Percentiles rank a stretch among this genome's conserved stretches.
phyloP scores from a whole-genome alignment of 2,888 invertebrate genomes.

The Athrips mouffetella region DNA sequence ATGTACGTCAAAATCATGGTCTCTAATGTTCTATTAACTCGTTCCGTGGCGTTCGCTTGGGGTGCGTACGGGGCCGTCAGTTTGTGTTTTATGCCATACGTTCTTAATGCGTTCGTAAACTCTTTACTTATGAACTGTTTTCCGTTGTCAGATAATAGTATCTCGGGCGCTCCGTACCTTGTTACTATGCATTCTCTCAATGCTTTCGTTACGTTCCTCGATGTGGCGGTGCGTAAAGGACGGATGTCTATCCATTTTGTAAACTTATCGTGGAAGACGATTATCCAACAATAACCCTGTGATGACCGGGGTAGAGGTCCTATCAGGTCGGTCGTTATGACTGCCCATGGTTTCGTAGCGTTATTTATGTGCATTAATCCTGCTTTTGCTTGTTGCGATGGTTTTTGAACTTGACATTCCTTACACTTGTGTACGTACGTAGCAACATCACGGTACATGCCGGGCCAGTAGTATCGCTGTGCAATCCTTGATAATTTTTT shows the following conservation, averaged over 20 bases:
- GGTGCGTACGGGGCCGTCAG: conserved; percentile 22
- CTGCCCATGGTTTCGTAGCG: conserved; percentile 5
- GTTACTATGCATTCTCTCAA: not conserved
- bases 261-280: conserved; percentile 34
- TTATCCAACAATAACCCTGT: conserved; percentile 12
- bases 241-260: conserved; percentile 28
- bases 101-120: not conserved
- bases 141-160: conserved; percentile 8
- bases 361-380: not conserved
- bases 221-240: conserved; percentile 26
- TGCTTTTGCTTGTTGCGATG: not conserved
- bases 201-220: not conserved
- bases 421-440: too few species aligned
- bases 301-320: conserved; percentile 12
- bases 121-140: conserved; percentile 11
- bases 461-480: too few species aligned
- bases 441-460: too few species aligned
- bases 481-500: too few species aligned
- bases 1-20: conserved; percentile 39
- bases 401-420: not conserved
- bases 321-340: conserved; percentile 8
- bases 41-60: conserved; percentile 41
- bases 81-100: too few species aligned
- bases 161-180: not conserved
- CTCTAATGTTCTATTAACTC: conserved; percentile 31